Percentiles rank a stretch among this genome's conserved stretches.
Conservation (phyloP, 2,797 vertebrate genomes). For the Catostomus latipinnis region DNA sequence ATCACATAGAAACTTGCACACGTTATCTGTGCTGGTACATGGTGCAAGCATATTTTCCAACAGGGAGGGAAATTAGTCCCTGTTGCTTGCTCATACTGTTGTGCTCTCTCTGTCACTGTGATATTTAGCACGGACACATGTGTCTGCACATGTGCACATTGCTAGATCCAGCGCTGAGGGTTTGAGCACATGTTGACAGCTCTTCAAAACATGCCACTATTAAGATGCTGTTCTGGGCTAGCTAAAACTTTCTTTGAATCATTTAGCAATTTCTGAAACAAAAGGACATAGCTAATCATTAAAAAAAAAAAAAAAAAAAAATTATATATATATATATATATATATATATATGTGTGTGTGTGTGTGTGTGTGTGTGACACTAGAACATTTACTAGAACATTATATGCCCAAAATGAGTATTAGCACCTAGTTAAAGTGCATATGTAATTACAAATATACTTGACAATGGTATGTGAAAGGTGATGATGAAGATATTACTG, state of each 20-base stretch:
- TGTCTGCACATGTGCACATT: background rate
- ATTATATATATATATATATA: too few relatives aligned
- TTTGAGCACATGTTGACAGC: background rate
- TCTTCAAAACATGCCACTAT: background rate
- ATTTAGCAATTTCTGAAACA: too few relatives aligned
- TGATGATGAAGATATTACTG: too few relatives aligned
- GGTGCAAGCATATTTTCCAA: slow-evolving; percentile 18
- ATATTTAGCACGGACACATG: slow-evolving; percentile 3
- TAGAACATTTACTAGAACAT: too few relatives aligned
- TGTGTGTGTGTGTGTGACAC: too few relatives aligned
- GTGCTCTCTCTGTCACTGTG: background rate
- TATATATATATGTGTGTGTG: too few relatives aligned
- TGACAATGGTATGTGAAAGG: too few relatives aligned
- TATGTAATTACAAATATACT: too few relatives aligned
- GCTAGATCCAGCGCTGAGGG: background rate
- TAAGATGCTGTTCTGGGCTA: background rate
- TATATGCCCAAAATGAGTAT: too few relatives aligned
- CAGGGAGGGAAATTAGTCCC: background rate
- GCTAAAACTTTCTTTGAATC: background rate
- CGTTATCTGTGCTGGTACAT: background rate
- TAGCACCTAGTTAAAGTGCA: too few relatives aligned
- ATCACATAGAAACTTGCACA: background rate
- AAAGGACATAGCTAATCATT: too few relatives aligned
- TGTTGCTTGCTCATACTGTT: slow-evolving; percentile 9
- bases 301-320: too few relatives aligned